phyloP scores from a whole-genome alignment of 2,888 invertebrate genomes.

The Geophilus truncorum region DNA sequence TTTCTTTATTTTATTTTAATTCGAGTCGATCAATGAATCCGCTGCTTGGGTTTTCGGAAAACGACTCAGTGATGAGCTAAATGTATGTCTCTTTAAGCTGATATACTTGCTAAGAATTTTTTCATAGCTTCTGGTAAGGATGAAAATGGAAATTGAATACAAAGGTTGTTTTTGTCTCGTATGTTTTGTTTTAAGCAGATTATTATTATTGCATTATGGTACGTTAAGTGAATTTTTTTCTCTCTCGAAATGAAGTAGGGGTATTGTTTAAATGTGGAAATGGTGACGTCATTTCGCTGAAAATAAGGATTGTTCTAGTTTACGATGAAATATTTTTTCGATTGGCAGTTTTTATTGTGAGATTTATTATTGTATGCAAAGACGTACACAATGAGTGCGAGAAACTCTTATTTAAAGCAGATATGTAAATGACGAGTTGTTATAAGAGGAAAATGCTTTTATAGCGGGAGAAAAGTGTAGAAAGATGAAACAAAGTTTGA shows the following conservation, averaged over 20 bases:
- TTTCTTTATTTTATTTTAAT: slow-evolving; percentile 1
- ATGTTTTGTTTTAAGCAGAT: neutral
- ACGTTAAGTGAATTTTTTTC: neutral
- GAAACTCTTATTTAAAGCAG: too few species aligned
- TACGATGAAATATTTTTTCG: too few species aligned
- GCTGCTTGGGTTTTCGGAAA: neutral
- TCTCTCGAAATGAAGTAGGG: neutral
- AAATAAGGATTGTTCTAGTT: too few species aligned
- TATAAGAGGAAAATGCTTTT: too few species aligned
- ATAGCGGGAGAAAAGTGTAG: too few species aligned
- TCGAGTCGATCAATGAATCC: neutral
- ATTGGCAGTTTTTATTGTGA: too few species aligned
- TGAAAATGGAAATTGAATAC: neutral
- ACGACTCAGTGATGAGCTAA: neutral
- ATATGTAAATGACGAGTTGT: too few species aligned
- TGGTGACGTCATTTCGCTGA: too few species aligned
- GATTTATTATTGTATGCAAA: too few species aligned
- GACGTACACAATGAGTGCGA: too few species aligned
- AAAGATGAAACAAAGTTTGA: too few species aligned
- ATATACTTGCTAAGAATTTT: neutral
- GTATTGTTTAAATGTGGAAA: too few species aligned
- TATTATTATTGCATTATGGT: neutral
- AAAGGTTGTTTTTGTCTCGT: neutral
- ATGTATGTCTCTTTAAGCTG: neutral
- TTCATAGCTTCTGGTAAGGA: neutral